Evolutionary conservation across 2,888 invertebrate species (phyloP).

Genomic region (Drosophila helvetica): DNA sequence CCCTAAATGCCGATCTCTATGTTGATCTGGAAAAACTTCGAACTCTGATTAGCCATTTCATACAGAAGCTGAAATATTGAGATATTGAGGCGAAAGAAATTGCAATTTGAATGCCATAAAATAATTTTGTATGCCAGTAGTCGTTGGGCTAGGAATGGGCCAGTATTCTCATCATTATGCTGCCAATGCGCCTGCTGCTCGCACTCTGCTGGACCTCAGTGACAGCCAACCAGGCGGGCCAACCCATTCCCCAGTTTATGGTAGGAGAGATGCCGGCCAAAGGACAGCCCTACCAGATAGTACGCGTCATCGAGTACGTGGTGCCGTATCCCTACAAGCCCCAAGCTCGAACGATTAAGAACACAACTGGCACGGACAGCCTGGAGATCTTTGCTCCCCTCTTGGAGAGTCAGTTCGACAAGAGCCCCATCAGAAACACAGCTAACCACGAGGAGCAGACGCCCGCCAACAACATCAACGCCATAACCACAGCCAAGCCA

Average conservation of each 20-base stretch:
- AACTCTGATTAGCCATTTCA: not conserved
- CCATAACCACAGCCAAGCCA: not conserved
- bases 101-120: not conserved
- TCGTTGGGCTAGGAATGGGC: not conserved
- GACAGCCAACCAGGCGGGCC: too few relatives aligned
- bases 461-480: too few relatives aligned
- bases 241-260: slow-evolving; percentile 2
- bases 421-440: not conserved
- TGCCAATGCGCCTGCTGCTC: slow-evolving; percentile 7
- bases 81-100: not conserved
- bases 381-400: slow-evolving; percentile 31
- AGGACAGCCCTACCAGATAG: slow-evolving; percentile 41
- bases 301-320: slow-evolving; percentile 49
- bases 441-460: too few relatives aligned
- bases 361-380: slow-evolving; percentile 4
- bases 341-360: not conserved
- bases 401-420: not conserved
- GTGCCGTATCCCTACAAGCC: slow-evolving; percentile 34
- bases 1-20: slow-evolving; percentile 33
- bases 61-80: not conserved
- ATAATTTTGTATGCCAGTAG: not conserved
- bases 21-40: slow-evolving; percentile 4
- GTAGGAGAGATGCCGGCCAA: slow-evolving; percentile 8
- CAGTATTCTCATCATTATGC: slow-evolving; percentile 13
- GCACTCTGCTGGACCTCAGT: not conserved